phyloP scores from a whole-genome alignment of 2,888 invertebrate genomes.

The Synergus umbraculus region DNA sequence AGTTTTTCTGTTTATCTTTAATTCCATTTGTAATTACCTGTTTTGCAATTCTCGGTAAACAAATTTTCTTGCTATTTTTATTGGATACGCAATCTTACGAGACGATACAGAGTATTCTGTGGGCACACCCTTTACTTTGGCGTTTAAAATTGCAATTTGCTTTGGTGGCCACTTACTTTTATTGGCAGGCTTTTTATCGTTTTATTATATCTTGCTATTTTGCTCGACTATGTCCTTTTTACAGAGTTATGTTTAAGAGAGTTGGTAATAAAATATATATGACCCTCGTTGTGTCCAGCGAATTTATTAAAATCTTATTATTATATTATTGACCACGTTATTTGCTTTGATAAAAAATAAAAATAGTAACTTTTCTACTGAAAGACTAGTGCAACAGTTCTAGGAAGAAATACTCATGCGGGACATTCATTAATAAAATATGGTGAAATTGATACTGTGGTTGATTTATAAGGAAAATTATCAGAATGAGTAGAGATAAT shows the following conservation, averaged over 20 bases:
- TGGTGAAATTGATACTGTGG: too few relatives aligned
- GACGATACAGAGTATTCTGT: constrained; percentile 15
- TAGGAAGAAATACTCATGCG: neutral
- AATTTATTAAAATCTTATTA: too few relatives aligned
- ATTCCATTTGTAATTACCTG: neutral
- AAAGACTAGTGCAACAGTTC: neutral
- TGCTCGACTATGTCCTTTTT: constrained; percentile 46
- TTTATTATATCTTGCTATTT: constrained; percentile 52
- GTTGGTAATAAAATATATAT: neutral
- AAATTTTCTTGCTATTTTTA: neutral
- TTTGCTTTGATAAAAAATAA: too few relatives aligned
- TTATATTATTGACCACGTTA: too few relatives aligned
- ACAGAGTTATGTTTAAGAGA: constrained; percentile 41
- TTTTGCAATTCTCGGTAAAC: neutral
- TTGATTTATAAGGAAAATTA: too few relatives aligned
- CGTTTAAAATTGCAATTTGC: constrained; percentile 46
- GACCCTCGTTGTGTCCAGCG: neutral
- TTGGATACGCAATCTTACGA: neutral
- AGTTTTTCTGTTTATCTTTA: too few relatives aligned
- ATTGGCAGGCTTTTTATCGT: constrained; percentile 50
- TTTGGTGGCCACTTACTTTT: constrained; percentile 51
- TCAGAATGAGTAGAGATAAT: too few relatives aligned
- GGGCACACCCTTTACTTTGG: constrained; percentile 20
- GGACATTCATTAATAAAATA: too few relatives aligned
- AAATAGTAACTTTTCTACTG: too few relatives aligned